A percentile compares a stretch with the other conserved stretches of the same genome.
Conservation (phyloP, 2,797 vertebrate species). For the Pampus argenteus region DNA sequence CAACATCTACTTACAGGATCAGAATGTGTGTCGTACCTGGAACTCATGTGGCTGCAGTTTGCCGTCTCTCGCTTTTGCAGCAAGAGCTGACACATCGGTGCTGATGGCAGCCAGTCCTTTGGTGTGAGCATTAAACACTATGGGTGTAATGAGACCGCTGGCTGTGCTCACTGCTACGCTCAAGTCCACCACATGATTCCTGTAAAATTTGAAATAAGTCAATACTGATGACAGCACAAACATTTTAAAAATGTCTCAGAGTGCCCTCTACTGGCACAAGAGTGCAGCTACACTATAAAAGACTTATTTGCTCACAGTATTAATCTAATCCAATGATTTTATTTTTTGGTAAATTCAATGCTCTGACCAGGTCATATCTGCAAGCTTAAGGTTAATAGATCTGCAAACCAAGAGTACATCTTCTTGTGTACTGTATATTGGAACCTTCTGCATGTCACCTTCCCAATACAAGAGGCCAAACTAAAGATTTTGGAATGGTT, state of each 20-base stretch:
- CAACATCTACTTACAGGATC: not conserved
- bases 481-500: too few species aligned
- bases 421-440: not conserved
- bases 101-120: slow-evolving; percentile 94
- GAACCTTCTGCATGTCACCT: too few species aligned
- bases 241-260: not conserved
- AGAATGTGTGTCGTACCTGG: slow-evolving; percentile 84
- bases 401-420: not conserved
- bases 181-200: slow-evolving; percentile 96
- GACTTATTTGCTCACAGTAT: not conserved
- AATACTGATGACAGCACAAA: slow-evolving; percentile 2
- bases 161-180: slow-evolving; percentile 95
- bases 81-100: slow-evolving; percentile 89
- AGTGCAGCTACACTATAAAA: slow-evolving; percentile 17
- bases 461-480: too few species aligned
- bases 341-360: not conserved
- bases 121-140: slow-evolving; percentile 95
- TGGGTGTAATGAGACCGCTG: slow-evolving; percentile 95
- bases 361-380: slow-evolving; percentile 1
- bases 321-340: not conserved
- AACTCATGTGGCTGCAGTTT: slow-evolving; percentile 98
- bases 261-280: slow-evolving; percentile 32
- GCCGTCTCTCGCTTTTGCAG: slow-evolving; percentile 92
- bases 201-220: slow-evolving; percentile 60
- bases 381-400: not conserved